Evolutionary conservation across 2,888 invertebrate genomes (phyloP).

Genomic region (Boloria selene): DNA sequence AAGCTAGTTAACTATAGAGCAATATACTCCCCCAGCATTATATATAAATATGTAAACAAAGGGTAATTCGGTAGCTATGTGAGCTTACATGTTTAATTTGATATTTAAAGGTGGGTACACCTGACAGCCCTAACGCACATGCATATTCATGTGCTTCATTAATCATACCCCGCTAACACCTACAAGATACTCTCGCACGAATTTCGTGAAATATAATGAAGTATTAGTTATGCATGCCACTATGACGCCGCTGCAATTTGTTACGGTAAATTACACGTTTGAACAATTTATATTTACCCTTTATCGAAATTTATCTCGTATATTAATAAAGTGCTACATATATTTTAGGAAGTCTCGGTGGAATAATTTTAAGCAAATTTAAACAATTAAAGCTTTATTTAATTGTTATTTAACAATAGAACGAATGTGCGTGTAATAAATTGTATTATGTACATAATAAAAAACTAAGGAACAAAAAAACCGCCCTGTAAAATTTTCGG

Average conservation of each 20-base stretch:
- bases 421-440: neutral
- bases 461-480: conserved; percentile 44
- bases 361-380: conserved; percentile 6
- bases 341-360: conserved; percentile 31
- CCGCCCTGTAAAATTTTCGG: conserved; percentile 27
- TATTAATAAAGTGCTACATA: conserved; percentile 3
- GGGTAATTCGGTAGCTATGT: conserved; percentile 36
- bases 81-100: conserved; percentile 70
- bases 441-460: conserved; percentile 17
- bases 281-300: conserved; percentile 19
- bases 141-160: conserved; percentile 80
- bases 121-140: conserved; percentile 73
- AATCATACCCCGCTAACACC: conserved; percentile 64
- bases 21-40: conserved; percentile 6
- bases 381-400: neutral
- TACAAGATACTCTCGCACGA: conserved; percentile 42
- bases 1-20: neutral
- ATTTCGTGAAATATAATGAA: conserved; percentile 46
- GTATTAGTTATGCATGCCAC: conserved; percentile 58
- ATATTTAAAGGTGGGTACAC: conserved; percentile 72
- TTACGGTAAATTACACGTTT: conserved; percentile 36
- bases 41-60: conserved; percentile 22
- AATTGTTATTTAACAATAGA: conserved; percentile 17
- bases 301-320: conserved; percentile 12
- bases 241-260: conserved; percentile 47